These are phyloP conservation scores for silkworm (Bombyx mori) DNA, from an alignment of 1,140 invertebrate genomes.

Conservation along the genomic window ASM3026992v2 NC_085129.1:8308001-8308500, in stretches of 20 bases:
- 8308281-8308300: slow-evolving; percentile 33
- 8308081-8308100: background rate
- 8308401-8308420: slow-evolving; percentile 57
- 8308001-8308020: no score
- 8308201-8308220: slow-evolving; percentile 50
- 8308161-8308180: slow-evolving; percentile 44
- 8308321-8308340: slow-evolving; percentile 67
- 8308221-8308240: slow-evolving; percentile 31
- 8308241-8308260: slow-evolving; percentile 11
- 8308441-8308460: no score
- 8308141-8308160: slow-evolving; percentile 52
- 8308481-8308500: no score
- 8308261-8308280: slow-evolving; percentile 18
- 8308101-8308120: slow-evolving; percentile 7
- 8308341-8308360: slow-evolving; percentile 65
- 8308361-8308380: slow-evolving; percentile 68
- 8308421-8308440: slow-evolving; percentile 52
- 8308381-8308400: slow-evolving; percentile 59
- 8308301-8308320: slow-evolving; percentile 46
- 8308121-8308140: slow-evolving; percentile 35
- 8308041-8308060: no score
- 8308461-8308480: no score
- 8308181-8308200: slow-evolving; percentile 45
- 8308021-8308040: no score
- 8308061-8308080: background rate